These are phyloP conservation scores for Eudemis profundana DNA, from an alignment of 2,888 invertebrate genomes.

Conservation along the genomic window DNA sequence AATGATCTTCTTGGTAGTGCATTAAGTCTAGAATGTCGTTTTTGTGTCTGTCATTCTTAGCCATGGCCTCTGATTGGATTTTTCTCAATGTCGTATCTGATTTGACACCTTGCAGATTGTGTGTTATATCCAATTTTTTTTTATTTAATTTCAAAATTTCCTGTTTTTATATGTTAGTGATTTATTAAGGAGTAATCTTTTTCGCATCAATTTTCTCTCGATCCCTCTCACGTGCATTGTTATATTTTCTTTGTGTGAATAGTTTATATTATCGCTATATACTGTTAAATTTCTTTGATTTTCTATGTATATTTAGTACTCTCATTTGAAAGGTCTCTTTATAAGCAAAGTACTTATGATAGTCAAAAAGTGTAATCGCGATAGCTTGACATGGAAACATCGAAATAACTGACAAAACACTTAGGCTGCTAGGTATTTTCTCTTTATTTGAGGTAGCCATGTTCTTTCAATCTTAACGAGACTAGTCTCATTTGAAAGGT, in stretches of 20 bases:
- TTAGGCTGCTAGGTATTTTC: no score
- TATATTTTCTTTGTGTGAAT: not conserved
- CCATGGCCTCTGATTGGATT: constrained; percentile 11
- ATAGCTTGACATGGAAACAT: no score
- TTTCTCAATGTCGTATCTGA: constrained; percentile 8
- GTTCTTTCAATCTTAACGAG: no score
- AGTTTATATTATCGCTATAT: constrained; percentile 5
- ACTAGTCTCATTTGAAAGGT: no score
- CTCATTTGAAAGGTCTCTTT: no score
- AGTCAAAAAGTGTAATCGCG: no score
- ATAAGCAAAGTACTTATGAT: no score
- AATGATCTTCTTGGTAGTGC: not conserved
- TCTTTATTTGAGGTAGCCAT: no score
- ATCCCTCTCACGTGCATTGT: constrained; percentile 12
- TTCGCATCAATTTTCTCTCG: not conserved
- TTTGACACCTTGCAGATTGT: not conserved
- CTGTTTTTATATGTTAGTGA: not conserved
- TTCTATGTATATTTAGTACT: constrained; percentile 8
- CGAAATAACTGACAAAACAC: no score
- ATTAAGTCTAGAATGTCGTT: constrained; percentile 20
- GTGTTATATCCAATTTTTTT: not conserved
- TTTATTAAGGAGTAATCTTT: constrained; percentile 5
- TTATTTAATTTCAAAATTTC: constrained; percentile 5
- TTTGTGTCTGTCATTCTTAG: not conserved
- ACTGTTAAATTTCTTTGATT: constrained; percentile 1